phyloP scores from a whole-genome alignment of 2,888 invertebrate genomes.

The Mythimna loreyi region DNA sequence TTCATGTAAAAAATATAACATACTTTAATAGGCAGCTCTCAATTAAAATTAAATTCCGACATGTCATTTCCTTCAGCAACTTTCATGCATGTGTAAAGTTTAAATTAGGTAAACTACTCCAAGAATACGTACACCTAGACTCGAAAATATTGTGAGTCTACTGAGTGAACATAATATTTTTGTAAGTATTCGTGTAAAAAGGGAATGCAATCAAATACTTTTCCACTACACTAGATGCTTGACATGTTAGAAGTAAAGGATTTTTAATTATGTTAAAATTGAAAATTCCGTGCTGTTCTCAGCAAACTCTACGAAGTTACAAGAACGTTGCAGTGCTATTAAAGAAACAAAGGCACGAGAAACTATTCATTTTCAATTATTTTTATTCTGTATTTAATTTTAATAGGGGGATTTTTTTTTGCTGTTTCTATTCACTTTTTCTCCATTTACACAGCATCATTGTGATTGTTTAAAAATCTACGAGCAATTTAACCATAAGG shows the following conservation, averaged over 20 bases:
- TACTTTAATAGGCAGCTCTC: neutral
- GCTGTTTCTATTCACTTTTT: neutral
- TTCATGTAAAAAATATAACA: neutral
- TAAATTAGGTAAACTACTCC: neutral
- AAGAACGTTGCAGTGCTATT: neutral
- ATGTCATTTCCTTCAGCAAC: neutral
- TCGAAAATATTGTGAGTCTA: constrained; percentile 21
- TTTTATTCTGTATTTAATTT: neutral
- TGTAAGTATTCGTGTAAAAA: neutral
- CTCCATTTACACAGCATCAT: neutral
- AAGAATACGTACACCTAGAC: neutral
- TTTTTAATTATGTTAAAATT: constrained; percentile 25
- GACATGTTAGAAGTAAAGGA: neutral
- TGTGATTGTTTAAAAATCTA: neutral
- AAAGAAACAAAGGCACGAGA: neutral
- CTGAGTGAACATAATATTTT: constrained; percentile 7
- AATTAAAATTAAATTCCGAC: constrained; percentile 1
- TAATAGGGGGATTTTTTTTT: no score
- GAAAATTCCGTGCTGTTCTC: constrained; percentile 17
- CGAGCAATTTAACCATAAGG: neutral
- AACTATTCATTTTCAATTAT: neutral
- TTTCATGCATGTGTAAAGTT: constrained; percentile 2
- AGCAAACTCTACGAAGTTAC: neutral
- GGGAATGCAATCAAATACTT: constrained; percentile 12
- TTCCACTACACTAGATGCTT: constrained; percentile 9